phyloP scores from a whole-genome alignment of 35 echinoderm and acorn worm species.

The Chiridota heheva region DNA sequence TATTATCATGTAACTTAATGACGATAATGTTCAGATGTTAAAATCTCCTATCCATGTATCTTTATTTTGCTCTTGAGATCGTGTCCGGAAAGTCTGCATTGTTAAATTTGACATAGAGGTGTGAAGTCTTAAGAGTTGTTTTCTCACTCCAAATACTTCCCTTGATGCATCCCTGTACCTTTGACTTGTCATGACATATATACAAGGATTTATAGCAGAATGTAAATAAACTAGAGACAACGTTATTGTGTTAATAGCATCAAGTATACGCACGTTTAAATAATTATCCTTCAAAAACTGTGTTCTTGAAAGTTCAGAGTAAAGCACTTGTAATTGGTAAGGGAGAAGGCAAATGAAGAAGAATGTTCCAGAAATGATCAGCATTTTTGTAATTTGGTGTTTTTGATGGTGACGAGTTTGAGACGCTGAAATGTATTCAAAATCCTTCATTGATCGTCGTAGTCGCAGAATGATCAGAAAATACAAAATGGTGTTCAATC shows the following conservation, averaged over 20 bases:
- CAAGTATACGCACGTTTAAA: neutral
- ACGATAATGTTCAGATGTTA: too few species aligned
- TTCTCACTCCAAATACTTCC: too few species aligned
- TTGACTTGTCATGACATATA: neutral
- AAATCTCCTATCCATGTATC: too few species aligned
- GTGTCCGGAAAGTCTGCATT: too few species aligned
- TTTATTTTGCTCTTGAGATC: too few species aligned
- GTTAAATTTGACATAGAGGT: too few species aligned
- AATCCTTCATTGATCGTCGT: too few species aligned
- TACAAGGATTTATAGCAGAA: neutral
- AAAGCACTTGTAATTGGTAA: slow-evolving; percentile 26
- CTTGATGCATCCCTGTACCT: neutral
- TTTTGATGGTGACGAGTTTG: neutral
- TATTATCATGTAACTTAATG: too few species aligned
- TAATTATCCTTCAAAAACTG: too few species aligned
- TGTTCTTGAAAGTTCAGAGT: neutral
- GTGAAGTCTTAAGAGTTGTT: too few species aligned
- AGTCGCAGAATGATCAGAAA: neutral
- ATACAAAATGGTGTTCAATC: slow-evolving; percentile 4
- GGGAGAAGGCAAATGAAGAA: slow-evolving; percentile 29
- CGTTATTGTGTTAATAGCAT: neutral
- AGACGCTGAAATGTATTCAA: too few species aligned
- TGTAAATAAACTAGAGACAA: slow-evolving; percentile 12
- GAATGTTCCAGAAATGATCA: slow-evolving; percentile 5
- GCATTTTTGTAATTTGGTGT: slow-evolving; percentile 13